A percentile compares a stretch with the other conserved stretches of the same genome.
Evolutionary conservation across 2,888 invertebrate species (phyloP).

Genomic region (Periphyllus acericola): DNA sequence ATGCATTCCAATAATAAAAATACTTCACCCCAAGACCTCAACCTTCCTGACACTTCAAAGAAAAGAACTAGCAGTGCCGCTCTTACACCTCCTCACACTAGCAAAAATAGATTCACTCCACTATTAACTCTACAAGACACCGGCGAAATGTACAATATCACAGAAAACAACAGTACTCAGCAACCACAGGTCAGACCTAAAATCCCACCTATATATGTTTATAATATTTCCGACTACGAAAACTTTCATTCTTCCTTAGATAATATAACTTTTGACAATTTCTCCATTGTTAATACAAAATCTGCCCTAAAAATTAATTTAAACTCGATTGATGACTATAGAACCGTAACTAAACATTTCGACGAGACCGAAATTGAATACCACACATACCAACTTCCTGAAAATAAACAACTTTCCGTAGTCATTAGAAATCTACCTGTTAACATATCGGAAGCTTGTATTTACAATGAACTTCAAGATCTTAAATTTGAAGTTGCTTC

Average conservation of each 20-base stretch:
- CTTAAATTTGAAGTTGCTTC: too few species aligned
- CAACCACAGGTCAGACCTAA: not conserved
- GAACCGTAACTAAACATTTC: too few species aligned
- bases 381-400: too few species aligned
- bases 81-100: not conserved
- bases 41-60: conserved; percentile 21
- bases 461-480: too few species aligned
- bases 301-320: too few species aligned
- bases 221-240: not conserved
- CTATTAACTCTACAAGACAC: not conserved
- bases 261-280: not conserved
- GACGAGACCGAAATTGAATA: too few species aligned
- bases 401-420: too few species aligned
- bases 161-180: not conserved
- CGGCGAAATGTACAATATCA: not conserved
- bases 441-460: too few species aligned
- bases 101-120: not conserved
- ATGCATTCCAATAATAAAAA: not conserved
- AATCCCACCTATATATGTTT: not conserved
- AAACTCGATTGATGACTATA: too few species aligned
- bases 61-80: conserved; percentile 16
- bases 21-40: conserved; percentile 4
- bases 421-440: too few species aligned
- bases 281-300: too few species aligned
- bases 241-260: not conserved